Conservation (phyloP, 2,888 invertebrate species). For the Acleris laterana region DNA sequence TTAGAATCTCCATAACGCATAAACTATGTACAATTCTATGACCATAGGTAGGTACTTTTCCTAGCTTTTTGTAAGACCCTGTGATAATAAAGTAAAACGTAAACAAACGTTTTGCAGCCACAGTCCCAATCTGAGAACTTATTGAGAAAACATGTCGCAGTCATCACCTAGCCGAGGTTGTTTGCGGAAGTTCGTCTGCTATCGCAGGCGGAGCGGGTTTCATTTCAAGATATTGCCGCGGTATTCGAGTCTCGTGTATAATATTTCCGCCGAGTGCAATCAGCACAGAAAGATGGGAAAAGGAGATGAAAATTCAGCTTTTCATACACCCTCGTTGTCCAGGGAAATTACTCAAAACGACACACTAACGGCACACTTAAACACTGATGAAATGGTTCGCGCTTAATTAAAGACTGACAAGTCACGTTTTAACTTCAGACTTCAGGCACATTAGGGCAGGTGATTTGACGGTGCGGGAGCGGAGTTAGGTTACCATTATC, state of each 20-base stretch:
- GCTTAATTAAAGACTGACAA: slow-evolving; percentile 24
- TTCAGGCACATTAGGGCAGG: neutral
- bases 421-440: slow-evolving; percentile 2
- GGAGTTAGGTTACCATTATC: neutral
- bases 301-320: slow-evolving; percentile 34
- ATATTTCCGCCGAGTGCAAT: slow-evolving; percentile 35
- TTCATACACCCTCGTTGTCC: slow-evolving; percentile 33
- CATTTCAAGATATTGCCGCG: slow-evolving; percentile 56
- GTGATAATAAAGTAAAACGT: neutral
- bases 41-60: too few species aligned
- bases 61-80: neutral
- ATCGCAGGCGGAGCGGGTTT: slow-evolving; percentile 46
- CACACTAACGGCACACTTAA: slow-evolving; percentile 28
- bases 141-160: slow-evolving; percentile 16
- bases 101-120: neutral
- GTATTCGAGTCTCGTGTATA: slow-evolving; percentile 33
- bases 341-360: slow-evolving; percentile 32
- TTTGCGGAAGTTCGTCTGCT: slow-evolving; percentile 51
- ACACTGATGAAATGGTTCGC: slow-evolving; percentile 13
- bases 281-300: slow-evolving; percentile 27
- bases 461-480: neutral
- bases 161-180: slow-evolving; percentile 41
- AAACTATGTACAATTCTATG: too few species aligned
- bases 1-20: too few species aligned
- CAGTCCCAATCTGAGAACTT: slow-evolving; percentile 18